Conservation (phyloP, 2,888 invertebrate genomes). For the Trichogramma dendrolimi region DNA sequence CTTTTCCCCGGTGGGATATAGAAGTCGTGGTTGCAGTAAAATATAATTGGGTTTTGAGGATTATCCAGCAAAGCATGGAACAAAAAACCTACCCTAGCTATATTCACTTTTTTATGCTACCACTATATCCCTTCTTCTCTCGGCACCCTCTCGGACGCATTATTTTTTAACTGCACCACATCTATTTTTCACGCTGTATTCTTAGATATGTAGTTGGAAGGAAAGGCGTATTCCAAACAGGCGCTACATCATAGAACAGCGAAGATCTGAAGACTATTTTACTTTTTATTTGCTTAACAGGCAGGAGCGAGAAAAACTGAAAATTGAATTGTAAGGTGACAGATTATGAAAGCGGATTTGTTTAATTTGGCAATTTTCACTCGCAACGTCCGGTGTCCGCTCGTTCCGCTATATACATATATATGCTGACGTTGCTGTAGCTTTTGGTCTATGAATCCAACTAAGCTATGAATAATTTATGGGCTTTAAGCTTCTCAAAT, state of each 20-base stretch:
- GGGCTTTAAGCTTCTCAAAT: no score
- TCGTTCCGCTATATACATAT: neutral
- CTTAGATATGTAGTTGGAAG: no score
- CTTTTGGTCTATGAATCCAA: no score
- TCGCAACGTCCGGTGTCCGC: neutral
- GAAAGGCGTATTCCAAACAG: no score
- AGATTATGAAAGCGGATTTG: constrained; percentile 18
- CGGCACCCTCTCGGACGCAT: neutral
- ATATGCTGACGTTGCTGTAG: neutral
- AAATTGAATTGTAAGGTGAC: constrained; percentile 20
- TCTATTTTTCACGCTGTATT: no score
- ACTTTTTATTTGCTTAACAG: no score
- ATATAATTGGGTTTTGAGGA: constrained; percentile 53
- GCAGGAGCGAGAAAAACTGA: neutral
- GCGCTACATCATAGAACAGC: no score
- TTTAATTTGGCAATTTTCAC: constrained; percentile 18
- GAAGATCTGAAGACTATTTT: no score
- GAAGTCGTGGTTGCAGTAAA: constrained; percentile 52
- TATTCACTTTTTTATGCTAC: neutral
- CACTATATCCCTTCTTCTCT: constrained; percentile 6
- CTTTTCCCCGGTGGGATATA: constrained; percentile 36
- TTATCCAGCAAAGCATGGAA: constrained; percentile 42
- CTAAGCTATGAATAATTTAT: no score
- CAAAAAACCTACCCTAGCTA: constrained; percentile 31
- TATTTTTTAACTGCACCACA: neutral